Percentiles rank a stretch among this genome's conserved stretches.
These are phyloP conservation scores for Nemopilema nomurai DNA, from an alignment of 30 jellyfish, hydroid and myxozoan genomes.

Conservation along the genomic window DNA sequence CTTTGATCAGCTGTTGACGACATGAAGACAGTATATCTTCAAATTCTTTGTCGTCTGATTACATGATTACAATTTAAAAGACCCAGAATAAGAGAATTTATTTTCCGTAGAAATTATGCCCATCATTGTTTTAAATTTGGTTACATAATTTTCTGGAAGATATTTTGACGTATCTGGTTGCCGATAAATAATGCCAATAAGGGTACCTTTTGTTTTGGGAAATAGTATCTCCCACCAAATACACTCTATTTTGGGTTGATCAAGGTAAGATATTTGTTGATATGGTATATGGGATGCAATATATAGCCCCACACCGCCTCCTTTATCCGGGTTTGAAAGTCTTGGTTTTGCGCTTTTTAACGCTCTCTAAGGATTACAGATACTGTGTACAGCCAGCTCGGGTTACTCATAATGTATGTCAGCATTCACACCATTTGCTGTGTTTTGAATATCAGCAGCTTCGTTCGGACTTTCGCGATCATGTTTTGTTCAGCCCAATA, in stretches of 20 bases:
- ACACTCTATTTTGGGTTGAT: slow-evolving; percentile 15
- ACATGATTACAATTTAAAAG: slow-evolving; percentile 39
- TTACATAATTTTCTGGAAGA: slow-evolving; percentile 25
- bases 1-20: slow-evolving; percentile 34
- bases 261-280: slow-evolving; percentile 22
- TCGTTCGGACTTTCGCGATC: slow-evolving; percentile 25
- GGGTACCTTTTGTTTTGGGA: slow-evolving; percentile 39
- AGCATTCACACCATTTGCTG: background rate
- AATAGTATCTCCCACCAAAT: slow-evolving; percentile 41
- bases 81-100: slow-evolving; percentile 27
- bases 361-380: too few species aligned
- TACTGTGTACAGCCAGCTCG: background rate
- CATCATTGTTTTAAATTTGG: slow-evolving; percentile 26
- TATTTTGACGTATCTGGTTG: slow-evolving; percentile 54
- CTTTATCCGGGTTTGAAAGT: slow-evolving; percentile 19
- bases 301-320: slow-evolving; percentile 14
- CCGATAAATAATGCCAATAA: slow-evolving; percentile 48
- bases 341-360: slow-evolving; percentile 16
- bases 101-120: slow-evolving; percentile 28
- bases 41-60: slow-evolving; percentile 48
- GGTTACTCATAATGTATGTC: background rate
- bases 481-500: slow-evolving; percentile 10
- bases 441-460: slow-evolving; percentile 25
- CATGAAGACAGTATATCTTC: slow-evolving; percentile 30
- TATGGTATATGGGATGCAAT: slow-evolving; percentile 5